Conservation (phyloP, 2,113 vertebrate species). For the Cyphotilapia sp. region DNA sequence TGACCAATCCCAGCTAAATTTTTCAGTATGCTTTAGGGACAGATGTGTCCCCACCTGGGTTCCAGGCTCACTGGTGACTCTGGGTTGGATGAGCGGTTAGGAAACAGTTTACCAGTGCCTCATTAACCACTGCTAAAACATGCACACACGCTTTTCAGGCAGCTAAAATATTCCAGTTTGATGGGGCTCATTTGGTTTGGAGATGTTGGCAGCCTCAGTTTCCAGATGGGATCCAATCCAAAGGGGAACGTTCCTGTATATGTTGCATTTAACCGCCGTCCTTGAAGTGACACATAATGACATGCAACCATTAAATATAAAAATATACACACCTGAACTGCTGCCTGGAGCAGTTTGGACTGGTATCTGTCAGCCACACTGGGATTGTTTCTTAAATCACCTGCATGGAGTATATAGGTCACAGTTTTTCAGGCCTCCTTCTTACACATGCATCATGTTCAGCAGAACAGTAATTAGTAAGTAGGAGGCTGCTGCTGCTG, state of each 20-base stretch:
- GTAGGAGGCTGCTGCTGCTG: not conserved
- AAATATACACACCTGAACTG: not conserved
- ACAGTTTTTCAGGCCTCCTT: not conserved
- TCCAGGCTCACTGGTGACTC: not conserved
- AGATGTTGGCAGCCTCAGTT: not conserved
- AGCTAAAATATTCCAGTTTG: not conserved
- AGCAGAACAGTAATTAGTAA: not conserved
- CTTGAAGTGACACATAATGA: not conserved
- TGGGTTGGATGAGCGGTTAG: not conserved
- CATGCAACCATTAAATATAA: not conserved
- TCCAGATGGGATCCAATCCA: not conserved
- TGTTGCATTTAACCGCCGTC: not conserved
- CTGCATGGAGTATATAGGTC: constrained; percentile 13
- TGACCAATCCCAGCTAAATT: not conserved
- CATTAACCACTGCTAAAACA: not conserved
- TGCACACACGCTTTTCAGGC: not conserved
- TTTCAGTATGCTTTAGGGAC: not conserved
- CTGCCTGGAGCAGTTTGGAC: not conserved
- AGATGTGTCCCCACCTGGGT: not conserved
- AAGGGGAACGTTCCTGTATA: not conserved
- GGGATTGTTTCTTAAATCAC: not conserved
- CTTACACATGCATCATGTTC: not conserved
- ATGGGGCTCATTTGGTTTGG: constrained; percentile 25
- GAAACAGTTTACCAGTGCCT: not conserved
- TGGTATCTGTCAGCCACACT: not conserved